Percentiles rank a stretch among this genome's conserved stretches.
phyloP scores from a whole-genome alignment of 2,113 vertebrate genomes.

The Tragelaphus buxtoni region DNA sequence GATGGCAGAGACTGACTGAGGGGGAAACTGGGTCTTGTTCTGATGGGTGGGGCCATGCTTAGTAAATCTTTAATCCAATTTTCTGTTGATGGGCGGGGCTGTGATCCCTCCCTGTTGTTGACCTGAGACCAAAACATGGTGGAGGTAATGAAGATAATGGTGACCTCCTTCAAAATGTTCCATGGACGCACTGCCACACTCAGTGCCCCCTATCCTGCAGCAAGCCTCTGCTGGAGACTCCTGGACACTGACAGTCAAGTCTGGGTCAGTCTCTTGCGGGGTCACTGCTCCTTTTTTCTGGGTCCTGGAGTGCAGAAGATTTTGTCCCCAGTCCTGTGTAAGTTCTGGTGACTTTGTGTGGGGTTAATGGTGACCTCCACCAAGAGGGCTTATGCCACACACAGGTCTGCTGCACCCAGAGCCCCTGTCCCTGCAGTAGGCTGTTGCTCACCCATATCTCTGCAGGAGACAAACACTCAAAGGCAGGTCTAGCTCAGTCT shows the following conservation, averaged over 20 bases:
- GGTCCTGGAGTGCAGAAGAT: too few species aligned
- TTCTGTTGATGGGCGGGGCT: not conserved
- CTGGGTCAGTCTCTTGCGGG: too few species aligned
- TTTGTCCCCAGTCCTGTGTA: too few species aligned
- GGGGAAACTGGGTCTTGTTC: not conserved
- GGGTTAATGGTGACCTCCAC: too few species aligned
- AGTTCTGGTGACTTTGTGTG: too few species aligned
- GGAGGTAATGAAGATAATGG: not conserved
- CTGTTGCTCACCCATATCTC: not conserved
- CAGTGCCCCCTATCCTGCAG: not conserved
- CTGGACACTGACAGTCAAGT: too few species aligned
- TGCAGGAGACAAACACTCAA: not conserved
- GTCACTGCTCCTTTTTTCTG: too few species aligned
- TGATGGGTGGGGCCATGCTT: not conserved
- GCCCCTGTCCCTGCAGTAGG: too few species aligned
- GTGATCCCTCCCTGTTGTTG: not conserved
- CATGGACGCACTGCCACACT: too few species aligned
- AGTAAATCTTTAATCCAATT: not conserved
- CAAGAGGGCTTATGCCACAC: too few species aligned
- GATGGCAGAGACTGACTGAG: not conserved
- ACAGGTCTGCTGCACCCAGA: too few species aligned
- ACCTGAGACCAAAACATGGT: not conserved
- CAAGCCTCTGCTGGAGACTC: too few species aligned
- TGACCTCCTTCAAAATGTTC: not conserved
- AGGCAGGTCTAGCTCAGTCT: not conserved